Conservation (phyloP, 2,113 vertebrate genomes). For the Tautogolabrus adspersus region DNA sequence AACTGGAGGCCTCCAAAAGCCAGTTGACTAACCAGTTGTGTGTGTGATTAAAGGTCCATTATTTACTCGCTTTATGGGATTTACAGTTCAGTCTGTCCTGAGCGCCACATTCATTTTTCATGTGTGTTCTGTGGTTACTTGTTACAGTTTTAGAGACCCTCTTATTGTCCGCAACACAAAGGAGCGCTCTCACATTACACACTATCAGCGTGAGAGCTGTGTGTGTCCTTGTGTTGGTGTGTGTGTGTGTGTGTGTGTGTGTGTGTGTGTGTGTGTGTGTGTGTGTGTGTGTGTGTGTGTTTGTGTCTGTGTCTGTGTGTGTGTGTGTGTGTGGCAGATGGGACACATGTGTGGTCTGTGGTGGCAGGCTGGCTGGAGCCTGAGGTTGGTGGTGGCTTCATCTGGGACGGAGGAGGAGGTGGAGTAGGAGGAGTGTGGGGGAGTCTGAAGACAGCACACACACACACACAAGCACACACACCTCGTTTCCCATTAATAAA, state of each 20-base stretch:
- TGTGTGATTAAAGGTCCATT: not conserved
- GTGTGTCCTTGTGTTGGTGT: constrained; percentile 36
- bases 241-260: constrained; percentile 36
- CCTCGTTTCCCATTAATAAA: constrained; percentile 74
- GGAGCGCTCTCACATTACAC: constrained; percentile 35
- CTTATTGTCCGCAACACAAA: constrained; percentile 62
- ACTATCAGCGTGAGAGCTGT: constrained; percentile 39
- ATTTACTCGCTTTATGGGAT: not conserved
- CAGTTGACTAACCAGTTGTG: no score
- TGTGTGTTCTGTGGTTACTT: constrained; percentile 52
- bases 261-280: constrained; percentile 33
- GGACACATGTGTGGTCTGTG: constrained; percentile 83
- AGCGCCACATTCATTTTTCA: constrained; percentile 45
- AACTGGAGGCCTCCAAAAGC: no score
- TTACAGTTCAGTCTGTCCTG: constrained; percentile 14
- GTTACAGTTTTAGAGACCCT: constrained; percentile 47
- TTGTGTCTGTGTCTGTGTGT: constrained; percentile 32
- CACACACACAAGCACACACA: constrained; percentile 44
- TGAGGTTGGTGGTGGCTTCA: constrained; percentile 59
- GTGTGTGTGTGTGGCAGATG: constrained; percentile 76
- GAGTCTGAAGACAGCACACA: constrained; percentile 44
- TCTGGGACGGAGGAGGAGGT: constrained; percentile 17
- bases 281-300: not conserved
- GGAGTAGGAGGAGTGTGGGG: no score
- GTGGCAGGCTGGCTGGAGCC: constrained; percentile 79